These are phyloP conservation scores for Megaceryle alcyon DNA, from an alignment of 2,797 vertebrate species.

Conservation along the genomic window DNA sequence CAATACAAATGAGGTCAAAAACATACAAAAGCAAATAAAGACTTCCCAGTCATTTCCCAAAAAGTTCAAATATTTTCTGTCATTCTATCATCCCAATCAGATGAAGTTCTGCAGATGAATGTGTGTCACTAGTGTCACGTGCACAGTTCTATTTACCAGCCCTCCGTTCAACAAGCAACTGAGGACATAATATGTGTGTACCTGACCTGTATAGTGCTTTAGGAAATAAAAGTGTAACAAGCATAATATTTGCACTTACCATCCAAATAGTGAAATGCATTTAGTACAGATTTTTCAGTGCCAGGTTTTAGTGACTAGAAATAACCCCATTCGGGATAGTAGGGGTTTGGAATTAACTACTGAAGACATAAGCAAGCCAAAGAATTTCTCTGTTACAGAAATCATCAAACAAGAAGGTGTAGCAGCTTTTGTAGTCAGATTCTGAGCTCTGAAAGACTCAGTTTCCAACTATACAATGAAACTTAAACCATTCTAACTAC, in stretches of 20 bases:
- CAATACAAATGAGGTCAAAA: background rate
- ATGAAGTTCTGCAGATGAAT: background rate
- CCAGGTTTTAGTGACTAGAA: background rate
- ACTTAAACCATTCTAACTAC: background rate
- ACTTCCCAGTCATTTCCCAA: background rate
- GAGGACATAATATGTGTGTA: background rate
- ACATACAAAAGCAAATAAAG: background rate
- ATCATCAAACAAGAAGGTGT: background rate
- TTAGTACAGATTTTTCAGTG: background rate
- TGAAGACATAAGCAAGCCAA: background rate
- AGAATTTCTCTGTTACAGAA: background rate
- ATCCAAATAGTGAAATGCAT: background rate
- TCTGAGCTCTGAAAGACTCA: background rate
- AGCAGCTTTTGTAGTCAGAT: background rate
- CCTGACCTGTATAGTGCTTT: background rate
- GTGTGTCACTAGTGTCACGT: accelerated
- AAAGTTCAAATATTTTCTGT: background rate
- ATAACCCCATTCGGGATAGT: background rate
- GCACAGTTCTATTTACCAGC: background rate
- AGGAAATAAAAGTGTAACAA: background rate
- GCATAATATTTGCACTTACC: background rate
- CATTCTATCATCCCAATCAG: background rate
- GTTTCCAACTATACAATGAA: background rate
- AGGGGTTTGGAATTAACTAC: background rate
- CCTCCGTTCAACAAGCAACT: background rate